A percentile compares a stretch with the other conserved stretches of the same genome.
These are phyloP conservation scores for Rafetus swinhoei DNA, from an alignment of 2,113 vertebrate genomes.

Conservation along the genomic window DNA sequence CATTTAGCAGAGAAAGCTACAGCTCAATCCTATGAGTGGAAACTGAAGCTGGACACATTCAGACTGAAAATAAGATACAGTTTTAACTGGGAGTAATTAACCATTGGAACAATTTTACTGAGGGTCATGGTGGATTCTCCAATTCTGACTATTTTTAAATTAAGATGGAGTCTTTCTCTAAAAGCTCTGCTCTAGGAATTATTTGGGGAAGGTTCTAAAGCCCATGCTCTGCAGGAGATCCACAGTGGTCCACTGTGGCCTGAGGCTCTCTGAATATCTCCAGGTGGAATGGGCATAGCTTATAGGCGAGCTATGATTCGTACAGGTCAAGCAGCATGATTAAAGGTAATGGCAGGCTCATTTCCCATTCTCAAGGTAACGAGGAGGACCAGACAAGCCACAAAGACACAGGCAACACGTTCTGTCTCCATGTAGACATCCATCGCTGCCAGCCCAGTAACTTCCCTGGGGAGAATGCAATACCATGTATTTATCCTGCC, in stretches of 20 bases:
- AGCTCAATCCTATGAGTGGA: neutral
- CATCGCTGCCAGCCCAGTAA: neutral
- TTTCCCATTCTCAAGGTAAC: neutral
- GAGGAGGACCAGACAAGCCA: neutral
- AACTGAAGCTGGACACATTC: neutral
- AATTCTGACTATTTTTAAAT: neutral
- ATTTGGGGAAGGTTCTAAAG: neutral
- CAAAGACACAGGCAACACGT: neutral
- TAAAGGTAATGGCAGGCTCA: too few species aligned
- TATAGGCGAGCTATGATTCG: neutral
- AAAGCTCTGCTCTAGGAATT: neutral
- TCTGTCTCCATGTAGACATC: neutral
- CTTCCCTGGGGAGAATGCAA: neutral
- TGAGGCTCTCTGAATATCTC: neutral
- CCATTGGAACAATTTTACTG: neutral
- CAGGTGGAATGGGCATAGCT: neutral
- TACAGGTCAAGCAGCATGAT: neutral
- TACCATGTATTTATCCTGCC: neutral
- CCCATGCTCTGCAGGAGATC: neutral
- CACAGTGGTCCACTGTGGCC: neutral
- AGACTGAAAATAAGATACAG: neutral
- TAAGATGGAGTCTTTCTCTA: neutral
- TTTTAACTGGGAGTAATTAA: neutral
- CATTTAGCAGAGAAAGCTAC: neutral
- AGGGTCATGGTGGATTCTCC: neutral